Evolutionary conservation across 2,888 invertebrate genomes (phyloP).

Genomic region (Elegia similella): DNA sequence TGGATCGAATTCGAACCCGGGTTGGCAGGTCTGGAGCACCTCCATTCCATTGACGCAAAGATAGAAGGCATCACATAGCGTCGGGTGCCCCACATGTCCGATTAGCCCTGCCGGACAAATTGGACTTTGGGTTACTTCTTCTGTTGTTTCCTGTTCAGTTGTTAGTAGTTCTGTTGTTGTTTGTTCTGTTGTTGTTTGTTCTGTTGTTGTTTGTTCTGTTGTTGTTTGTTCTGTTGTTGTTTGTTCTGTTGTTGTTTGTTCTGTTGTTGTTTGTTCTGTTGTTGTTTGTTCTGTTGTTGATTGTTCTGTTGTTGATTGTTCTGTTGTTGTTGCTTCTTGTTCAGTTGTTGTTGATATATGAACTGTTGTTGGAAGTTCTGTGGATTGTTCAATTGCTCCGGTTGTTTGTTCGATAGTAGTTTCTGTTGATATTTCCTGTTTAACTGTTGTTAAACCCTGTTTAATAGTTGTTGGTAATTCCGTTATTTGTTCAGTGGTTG

Average conservation of each 20-base stretch:
- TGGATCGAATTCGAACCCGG: background rate
- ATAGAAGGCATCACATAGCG: background rate
- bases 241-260: background rate
- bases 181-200: background rate
- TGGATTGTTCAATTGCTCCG: background rate
- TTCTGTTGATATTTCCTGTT: background rate
- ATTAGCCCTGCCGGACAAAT: background rate
- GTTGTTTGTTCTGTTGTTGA: background rate
- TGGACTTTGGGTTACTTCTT: background rate
- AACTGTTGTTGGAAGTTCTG: background rate
- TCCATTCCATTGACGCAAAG: background rate
- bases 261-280: background rate
- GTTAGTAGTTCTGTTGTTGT: background rate
- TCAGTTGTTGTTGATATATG: background rate
- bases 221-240: background rate
- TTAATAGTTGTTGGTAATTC: background rate
- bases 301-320: background rate
- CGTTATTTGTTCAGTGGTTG: background rate
- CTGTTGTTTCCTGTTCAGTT: background rate
- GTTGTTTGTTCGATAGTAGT: background rate
- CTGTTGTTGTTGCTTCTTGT: background rate
- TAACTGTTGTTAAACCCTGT: background rate
- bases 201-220: background rate
- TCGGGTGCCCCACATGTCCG: background rate
- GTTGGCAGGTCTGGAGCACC: background rate